Evolutionary conservation across 2,888 invertebrate genomes (phyloP), one percentile per base, ranked within the genome.

Genomic region (Caenorhabditis doughertyi): DNA sequence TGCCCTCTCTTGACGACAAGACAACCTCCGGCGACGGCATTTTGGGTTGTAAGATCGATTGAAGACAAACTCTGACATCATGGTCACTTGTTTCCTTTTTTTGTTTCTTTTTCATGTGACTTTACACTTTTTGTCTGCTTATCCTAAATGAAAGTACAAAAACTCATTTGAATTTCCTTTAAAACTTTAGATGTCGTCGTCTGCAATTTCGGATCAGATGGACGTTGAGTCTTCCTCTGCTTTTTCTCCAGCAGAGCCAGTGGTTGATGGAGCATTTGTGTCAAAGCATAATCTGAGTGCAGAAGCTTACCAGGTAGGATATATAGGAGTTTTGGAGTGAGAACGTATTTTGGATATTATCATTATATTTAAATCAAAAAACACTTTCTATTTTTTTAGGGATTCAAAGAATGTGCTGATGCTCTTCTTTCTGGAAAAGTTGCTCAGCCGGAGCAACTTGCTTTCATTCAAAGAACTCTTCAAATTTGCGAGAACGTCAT

Each of bases 391-490:
- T 13, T 2, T 9, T 74, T 87, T 71, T 72, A 90, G 89, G 67
- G 74, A 4, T 90, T 90, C 82, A 90, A 90, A 89, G 90, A 91
- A 53, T 88, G 90, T 55, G 90, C 91, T 2, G 91, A 91, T 56
- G 47, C 82, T 1, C 82, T 91, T 0, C 84, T 91, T 16, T 85
- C 89, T 3, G 88, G 89, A 13, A 88, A 88, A 73, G 79, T 89
- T 11, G 47, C 83, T 3, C 71, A 84, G 53, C 58, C 70, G 11
- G 89, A 90, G 39, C 89, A 91, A 55, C 58, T 81, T 3, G 51
- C 77, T 4, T 83, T 87, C 39, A 83, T 90, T 13, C 85, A 86
- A 58, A 73, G 83, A 70, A 89, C 90, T n/a, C 74, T 88, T 18
- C 58, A 62, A 56, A 86, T 83, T 0, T 84, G 83, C 11, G 88